These are phyloP conservation scores for Parauchenoglanis ngamensis DNA, from an alignment of 2,797 vertebrate genomes.

Conservation along the genomic window DNA sequence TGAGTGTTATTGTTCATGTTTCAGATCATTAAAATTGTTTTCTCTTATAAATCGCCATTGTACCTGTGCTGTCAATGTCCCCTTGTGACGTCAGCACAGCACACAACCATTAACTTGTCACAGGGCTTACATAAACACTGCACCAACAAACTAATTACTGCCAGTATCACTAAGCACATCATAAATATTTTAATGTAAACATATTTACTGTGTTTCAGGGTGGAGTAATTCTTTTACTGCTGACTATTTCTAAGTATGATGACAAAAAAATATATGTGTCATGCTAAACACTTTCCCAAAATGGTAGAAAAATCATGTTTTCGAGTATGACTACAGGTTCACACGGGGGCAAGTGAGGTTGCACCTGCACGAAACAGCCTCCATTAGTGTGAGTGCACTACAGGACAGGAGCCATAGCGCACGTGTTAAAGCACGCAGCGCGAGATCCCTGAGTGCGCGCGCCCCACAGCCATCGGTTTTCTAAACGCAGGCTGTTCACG, in stretches of 20 bases:
- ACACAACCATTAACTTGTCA: neutral
- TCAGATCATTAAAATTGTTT: neutral
- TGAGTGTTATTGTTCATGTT: neutral
- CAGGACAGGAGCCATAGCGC: slow-evolving; percentile 13
- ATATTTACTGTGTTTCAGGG: neutral
- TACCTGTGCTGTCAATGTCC: neutral
- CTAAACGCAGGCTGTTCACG: neutral
- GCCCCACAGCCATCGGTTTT: neutral
- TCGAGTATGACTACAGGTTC: neutral
- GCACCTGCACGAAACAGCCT: neutral
- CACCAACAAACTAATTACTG: neutral
- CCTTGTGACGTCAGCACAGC: slow-evolving; percentile 1
- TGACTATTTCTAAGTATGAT: neutral
- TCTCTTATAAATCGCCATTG: neutral
- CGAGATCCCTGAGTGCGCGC: slow-evolving; percentile 10
- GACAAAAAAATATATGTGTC: neutral
- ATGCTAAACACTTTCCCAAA: too few species aligned
- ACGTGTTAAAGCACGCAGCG: slow-evolving; percentile 43
- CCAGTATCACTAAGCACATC: neutral
- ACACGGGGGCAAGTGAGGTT: slow-evolving; percentile 11
- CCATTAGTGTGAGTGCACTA: neutral
- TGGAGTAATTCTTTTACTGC: neutral
- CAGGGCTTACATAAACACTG: neutral
- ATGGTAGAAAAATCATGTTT: neutral
- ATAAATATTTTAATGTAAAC: neutral